Evolutionary conservation across 2,888 invertebrate species (phyloP).

Genomic region (Drosophila kuntzei): DNA sequence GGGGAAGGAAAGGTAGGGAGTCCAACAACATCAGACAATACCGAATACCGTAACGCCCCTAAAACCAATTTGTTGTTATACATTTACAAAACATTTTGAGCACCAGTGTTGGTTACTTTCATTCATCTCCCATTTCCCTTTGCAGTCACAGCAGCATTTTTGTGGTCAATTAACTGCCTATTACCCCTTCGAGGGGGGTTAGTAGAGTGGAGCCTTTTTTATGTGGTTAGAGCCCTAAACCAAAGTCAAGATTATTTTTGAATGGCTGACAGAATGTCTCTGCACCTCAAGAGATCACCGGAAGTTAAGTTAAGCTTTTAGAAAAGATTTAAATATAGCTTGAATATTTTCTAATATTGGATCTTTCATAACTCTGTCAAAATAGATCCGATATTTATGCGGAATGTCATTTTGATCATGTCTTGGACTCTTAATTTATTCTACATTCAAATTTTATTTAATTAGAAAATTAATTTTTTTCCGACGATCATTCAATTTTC

Average conservation of each 20-base stretch:
- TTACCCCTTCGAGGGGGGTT: conserved; percentile 38
- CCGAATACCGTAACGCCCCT: conserved; percentile 63
- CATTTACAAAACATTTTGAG: conserved; percentile 65
- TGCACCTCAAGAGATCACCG: background rate
- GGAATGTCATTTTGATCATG: no score
- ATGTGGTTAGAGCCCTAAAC: conserved; percentile 9
- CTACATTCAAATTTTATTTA: no score
- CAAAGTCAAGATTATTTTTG: background rate
- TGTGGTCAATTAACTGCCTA: conserved; percentile 69
- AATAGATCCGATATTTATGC: no score
- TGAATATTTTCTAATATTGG: no score
- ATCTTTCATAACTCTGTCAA: no score
- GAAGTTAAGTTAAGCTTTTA: background rate
- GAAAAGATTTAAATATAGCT: background rate
- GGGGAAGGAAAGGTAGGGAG: conserved; percentile 6
- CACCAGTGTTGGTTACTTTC: conserved; percentile 58
- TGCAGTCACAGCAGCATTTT: conserved; percentile 55
- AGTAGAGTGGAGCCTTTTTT: conserved; percentile 1
- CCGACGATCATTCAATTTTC: no score
- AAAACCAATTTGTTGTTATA: conserved; percentile 75
- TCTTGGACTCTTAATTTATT: no score
- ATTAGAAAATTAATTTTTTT: no score
- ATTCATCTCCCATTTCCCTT: conserved; percentile 33
- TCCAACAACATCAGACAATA: conserved; percentile 25
- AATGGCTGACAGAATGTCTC: background rate